phyloP scores from a whole-genome alignment of 2,113 vertebrate species.

The Cacatua alba region DNA sequence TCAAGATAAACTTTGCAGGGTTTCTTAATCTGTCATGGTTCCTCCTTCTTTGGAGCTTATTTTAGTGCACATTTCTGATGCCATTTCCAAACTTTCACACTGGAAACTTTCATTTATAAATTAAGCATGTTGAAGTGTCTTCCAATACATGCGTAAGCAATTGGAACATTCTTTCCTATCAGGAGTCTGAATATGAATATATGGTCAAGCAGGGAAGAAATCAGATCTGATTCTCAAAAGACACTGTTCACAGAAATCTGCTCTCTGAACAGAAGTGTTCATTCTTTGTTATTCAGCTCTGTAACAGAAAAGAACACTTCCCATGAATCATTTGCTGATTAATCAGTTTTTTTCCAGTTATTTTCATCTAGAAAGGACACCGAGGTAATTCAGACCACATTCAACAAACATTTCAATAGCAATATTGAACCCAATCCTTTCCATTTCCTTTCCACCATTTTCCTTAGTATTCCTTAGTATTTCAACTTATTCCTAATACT shows the following conservation, averaged over 20 bases:
- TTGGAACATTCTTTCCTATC: background rate
- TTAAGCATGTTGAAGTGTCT: background rate
- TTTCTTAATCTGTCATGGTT: background rate
- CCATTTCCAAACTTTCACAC: background rate
- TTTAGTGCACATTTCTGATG: background rate
- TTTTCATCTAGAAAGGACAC: background rate
- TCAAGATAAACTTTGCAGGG: background rate
- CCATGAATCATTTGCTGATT: background rate
- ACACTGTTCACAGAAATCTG: background rate
- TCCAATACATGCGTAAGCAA: background rate
- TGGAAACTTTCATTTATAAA: background rate
- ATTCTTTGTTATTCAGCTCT: background rate
- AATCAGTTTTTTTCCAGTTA: background rate
- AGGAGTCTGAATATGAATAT: background rate
- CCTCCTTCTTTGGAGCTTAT: background rate
- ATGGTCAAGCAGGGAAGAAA: background rate
- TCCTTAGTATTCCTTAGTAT: background rate
- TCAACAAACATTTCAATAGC: background rate
- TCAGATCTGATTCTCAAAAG: background rate
- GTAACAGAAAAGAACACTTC: background rate
- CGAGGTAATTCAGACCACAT: background rate
- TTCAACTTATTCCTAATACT: background rate
- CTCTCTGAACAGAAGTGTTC: background rate
- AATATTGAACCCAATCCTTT: background rate
- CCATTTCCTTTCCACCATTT: background rate